A percentile compares a stretch with the other conserved stretches of the same genome.
These are phyloP conservation scores for Sebastes cheni DNA, from an alignment of 2,797 vertebrate species.

Conservation along the genomic window DNA sequence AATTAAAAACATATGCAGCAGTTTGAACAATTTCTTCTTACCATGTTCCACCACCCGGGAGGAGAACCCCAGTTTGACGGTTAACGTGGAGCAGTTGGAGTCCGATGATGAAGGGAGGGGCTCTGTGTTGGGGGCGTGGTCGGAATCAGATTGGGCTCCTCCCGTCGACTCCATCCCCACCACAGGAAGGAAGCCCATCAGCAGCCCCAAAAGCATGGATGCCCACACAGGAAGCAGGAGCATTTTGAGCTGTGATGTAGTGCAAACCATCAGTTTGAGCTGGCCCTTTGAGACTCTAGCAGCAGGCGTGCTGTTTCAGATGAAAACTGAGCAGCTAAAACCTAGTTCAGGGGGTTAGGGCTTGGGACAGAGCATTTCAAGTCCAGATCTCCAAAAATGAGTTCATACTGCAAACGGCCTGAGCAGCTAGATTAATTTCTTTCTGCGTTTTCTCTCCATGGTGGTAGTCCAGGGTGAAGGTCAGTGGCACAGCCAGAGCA, in stretches of 20 bases:
- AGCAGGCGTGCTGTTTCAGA: conserved; percentile 4
- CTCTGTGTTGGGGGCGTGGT: conserved; percentile 57
- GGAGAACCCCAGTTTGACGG: conserved; percentile 93
- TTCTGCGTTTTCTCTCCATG: conserved; percentile 99
- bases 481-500: conserved; percentile 82
- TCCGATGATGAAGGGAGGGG: conserved; percentile 54
- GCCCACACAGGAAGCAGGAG: conserved; percentile 84
- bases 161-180: conserved; percentile 84
- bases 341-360: conserved; percentile 19
- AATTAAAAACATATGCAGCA: not conserved
- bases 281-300: conserved; percentile 63
- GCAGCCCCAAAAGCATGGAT: conserved; percentile 82
- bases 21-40: conserved; percentile 77
- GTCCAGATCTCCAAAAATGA: conserved; percentile 80
- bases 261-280: conserved; percentile 2
- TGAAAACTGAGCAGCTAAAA: conserved; percentile 34
- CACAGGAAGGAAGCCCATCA: conserved; percentile 85
- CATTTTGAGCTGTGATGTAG: conserved; percentile 61
- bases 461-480: conserved; percentile 76
- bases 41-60: conserved; percentile 93
- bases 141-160: conserved; percentile 49
- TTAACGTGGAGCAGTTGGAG: conserved; percentile 90
- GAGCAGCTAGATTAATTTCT: conserved; percentile 92
- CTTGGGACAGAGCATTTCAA: conserved; percentile 72
- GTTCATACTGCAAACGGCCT: conserved; percentile 73